phyloP scores from a whole-genome alignment of 2,113 vertebrate species.

The Rhabdornis inornatus region DNA sequence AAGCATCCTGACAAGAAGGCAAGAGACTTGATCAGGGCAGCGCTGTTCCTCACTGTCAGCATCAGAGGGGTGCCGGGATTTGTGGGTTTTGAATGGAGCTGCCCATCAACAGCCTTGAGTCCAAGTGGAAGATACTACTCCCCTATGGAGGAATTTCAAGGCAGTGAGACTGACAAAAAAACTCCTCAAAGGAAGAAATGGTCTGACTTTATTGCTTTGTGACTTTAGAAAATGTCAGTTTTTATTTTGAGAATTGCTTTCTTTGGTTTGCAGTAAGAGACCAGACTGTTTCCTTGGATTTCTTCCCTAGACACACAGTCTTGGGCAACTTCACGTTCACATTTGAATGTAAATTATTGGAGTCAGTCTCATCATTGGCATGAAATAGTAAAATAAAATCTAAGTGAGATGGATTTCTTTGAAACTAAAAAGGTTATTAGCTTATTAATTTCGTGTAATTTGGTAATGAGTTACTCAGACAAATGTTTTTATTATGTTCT shows the following conservation, averaged over 20 bases:
- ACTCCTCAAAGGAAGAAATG: not conserved
- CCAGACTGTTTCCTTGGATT: constrained; percentile 12
- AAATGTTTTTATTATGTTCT: not conserved
- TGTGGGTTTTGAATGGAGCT: not conserved
- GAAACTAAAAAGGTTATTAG: not conserved
- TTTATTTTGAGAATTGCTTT: constrained; percentile 26
- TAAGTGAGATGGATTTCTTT: not conserved
- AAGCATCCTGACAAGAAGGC: not conserved
- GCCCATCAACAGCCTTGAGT: not conserved
- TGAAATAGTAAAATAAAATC: not conserved
- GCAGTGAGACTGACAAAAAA: not conserved
- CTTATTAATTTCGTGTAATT: not conserved
- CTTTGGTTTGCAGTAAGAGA: not conserved
- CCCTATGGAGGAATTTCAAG: not conserved
- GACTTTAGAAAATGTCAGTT: not conserved
- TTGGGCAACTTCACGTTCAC: not conserved
- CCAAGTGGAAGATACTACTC: not conserved
- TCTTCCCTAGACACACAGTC: not conserved
- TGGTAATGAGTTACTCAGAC: not conserved
- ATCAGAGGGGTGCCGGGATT: not conserved
- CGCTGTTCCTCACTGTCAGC: rapidly evolving
- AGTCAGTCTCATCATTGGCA: not conserved
- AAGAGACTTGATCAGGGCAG: not conserved
- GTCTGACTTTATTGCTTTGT: not conserved
- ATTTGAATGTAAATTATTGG: not conserved